phyloP scores from a whole-genome alignment of 2,888 invertebrate species.

The Caenorhabditis doughertyi region DNA sequence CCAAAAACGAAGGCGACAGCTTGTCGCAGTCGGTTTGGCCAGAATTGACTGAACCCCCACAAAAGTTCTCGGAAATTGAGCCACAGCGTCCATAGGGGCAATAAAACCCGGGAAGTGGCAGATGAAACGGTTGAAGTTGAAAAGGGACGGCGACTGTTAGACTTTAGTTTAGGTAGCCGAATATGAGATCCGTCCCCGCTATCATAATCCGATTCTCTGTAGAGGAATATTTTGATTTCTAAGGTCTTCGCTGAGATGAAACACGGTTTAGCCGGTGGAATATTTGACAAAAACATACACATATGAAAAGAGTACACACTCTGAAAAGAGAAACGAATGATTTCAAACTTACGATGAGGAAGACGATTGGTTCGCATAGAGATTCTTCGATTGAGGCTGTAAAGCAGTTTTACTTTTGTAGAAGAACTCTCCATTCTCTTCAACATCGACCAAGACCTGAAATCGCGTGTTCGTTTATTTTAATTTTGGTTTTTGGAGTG shows the following conservation, averaged over 20 bases:
- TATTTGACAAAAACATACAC: neutral
- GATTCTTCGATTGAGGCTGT: conserved; percentile 29
- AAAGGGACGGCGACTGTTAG: conserved; percentile 4
- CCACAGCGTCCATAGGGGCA: conserved; percentile 47
- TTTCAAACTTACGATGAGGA: conserved; percentile 46
- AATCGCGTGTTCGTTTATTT: neutral
- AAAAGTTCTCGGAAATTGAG: conserved; percentile 28
- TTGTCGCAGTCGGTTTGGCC: conserved; percentile 45
- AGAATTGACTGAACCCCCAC: conserved; percentile 55
- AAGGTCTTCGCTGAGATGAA: conserved; percentile 6
- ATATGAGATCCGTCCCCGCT: conserved; percentile 4
- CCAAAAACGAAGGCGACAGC: conserved; percentile 53
- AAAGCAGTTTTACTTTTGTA: conserved; percentile 16
- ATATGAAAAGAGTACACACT: conserved; percentile 9
- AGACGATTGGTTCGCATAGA: conserved; percentile 34
- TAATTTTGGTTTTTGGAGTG: neutral
- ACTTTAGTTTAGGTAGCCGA: conserved; percentile 19
- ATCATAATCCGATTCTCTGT: conserved; percentile 20
- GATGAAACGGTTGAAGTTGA: conserved; percentile 34
- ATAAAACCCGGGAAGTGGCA: conserved; percentile 9
- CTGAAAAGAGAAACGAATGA: neutral
- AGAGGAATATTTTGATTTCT: neutral
- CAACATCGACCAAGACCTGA: conserved; percentile 69
- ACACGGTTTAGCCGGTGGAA: conserved; percentile 5
- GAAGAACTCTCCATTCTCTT: conserved; percentile 68